A percentile compares a stretch with the other conserved stretches of the same genome.
Conservation (phyloP, 92 coral and sea anemone species). For the Bergia puertoricense region DNA sequence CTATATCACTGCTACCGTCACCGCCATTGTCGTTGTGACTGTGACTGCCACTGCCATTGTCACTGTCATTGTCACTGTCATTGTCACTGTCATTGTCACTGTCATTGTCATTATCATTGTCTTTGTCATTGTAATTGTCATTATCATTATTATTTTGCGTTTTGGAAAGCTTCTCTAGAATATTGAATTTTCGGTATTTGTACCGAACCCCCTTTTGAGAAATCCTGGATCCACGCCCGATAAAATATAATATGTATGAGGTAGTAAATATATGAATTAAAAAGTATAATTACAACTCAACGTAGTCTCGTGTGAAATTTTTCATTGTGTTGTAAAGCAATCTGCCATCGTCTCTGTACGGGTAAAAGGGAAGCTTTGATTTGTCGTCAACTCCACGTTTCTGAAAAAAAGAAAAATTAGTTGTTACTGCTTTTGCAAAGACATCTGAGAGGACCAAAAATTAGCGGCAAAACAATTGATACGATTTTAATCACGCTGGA, state of each 20-base stretch:
- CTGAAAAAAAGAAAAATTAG: slow-evolving; percentile 46
- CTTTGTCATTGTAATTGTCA: too few species aligned
- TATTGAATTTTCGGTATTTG: too few species aligned
- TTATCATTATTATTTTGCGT: too few species aligned
- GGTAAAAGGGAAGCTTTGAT: slow-evolving; percentile 81
- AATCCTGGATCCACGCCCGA: too few species aligned
- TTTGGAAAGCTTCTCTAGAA: too few species aligned
- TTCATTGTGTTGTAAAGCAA: slow-evolving; percentile 60
- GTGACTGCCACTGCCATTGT: too few species aligned
- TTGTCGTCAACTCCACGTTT: slow-evolving; percentile 87
- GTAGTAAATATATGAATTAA: background rate
- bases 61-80: too few species aligned
- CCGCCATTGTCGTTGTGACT: too few species aligned
- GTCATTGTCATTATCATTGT: too few species aligned
- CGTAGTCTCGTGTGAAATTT: slow-evolving; percentile 65
- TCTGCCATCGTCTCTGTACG: slow-evolving; percentile 94
- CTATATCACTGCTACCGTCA: too few species aligned
- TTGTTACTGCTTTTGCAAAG: background rate
- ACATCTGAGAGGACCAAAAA: background rate
- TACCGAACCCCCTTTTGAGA: too few species aligned
- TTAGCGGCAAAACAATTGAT: background rate
- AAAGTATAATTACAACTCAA: slow-evolving; percentile 67
- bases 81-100: too few species aligned
- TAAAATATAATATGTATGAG: background rate
- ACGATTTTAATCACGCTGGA: background rate